Evolutionary conservation across 2,888 invertebrate genomes (phyloP), one percentile per base, ranked within the genome.

Genomic region (Nomada lathburiana): DNA sequence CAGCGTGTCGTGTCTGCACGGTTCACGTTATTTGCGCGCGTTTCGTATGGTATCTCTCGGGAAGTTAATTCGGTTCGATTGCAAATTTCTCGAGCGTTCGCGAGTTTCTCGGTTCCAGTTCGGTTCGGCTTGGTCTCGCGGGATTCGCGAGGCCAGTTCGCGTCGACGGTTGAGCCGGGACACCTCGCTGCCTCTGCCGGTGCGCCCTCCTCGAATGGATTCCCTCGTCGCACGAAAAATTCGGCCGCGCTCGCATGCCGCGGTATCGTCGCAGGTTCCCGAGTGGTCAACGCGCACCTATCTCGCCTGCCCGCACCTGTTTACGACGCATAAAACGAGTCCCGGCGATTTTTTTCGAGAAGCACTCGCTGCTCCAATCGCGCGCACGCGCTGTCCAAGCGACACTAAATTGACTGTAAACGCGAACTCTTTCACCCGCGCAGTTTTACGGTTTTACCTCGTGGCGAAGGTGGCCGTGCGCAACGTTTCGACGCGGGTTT

Each of bases 11-110:
- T 42, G 55, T 42, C 44, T 47, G 57, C 18, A 55, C 50, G 26
- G 53, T 57, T 70, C 69, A n/a, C 20, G 57, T 26, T 69, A 67
- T 74, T 68, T 73, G 55, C 77, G 69, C 69, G 72, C 67, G 29
- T 76, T 76, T 50, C 65, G n/a, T 60, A 53, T 36, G 18, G 57
- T 50, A 59, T 82, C 52, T 59, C 59, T 65, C 26, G 65, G n/a
- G 11, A 36, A 44, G 73, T 36, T 55, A 42, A 23, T 18, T 50
- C 36, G 55, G 18, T 82, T 85, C 70, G 81, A 83, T 81, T 70
- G 77, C 79, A 83, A 83, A 81, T 83, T 81, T 79, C 55, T 11
- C 53, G 63, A 26, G 60, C 64, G 76, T 74, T 76, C 55, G 63
- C 55, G 42, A 60, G 57, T 18, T 16, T 13, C 64, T 47, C 23